Conservation (phyloP, 2,888 invertebrate genomes). For the Escarpia spicata region DNA sequence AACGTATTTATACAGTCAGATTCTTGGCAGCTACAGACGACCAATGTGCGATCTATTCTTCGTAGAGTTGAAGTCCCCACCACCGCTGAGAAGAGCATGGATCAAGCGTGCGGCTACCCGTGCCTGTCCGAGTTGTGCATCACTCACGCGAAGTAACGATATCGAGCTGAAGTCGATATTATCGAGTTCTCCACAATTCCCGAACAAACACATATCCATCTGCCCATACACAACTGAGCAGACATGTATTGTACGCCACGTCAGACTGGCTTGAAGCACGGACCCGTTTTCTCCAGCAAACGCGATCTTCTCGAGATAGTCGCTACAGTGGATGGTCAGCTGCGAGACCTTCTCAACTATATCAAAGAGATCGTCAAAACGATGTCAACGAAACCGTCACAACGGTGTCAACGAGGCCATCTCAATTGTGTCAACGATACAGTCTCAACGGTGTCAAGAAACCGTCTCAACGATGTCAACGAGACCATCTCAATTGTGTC, state of each 20-base stretch:
- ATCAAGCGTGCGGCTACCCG: background rate
- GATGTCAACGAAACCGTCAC: no score
- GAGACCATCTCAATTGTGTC: background rate
- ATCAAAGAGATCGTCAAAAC: background rate
- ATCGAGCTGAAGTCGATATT: background rate
- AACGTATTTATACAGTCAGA: background rate
- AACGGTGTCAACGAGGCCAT: no score
- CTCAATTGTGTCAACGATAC: no score
- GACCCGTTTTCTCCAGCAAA: constrained; percentile 4
- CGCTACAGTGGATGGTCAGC: background rate
- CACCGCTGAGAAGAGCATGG: background rate
- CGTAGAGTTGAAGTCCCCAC: background rate
- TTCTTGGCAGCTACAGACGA: background rate
- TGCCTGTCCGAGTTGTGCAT: background rate
- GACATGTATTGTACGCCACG: background rate
- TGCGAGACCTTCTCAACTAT: background rate
- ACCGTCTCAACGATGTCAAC: background rate
- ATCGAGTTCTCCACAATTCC: background rate
- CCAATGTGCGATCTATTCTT: background rate
- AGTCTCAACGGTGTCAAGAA: background rate
- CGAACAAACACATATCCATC: background rate
- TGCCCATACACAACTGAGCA: background rate
- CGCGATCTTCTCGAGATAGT: background rate
- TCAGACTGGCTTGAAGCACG: background rate
- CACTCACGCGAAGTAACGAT: background rate